A percentile compares a stretch with the other conserved stretches of the same genome.
phyloP scores from a whole-genome alignment of 2,113 vertebrate genomes.

The Silurus meridionalis region DNA sequence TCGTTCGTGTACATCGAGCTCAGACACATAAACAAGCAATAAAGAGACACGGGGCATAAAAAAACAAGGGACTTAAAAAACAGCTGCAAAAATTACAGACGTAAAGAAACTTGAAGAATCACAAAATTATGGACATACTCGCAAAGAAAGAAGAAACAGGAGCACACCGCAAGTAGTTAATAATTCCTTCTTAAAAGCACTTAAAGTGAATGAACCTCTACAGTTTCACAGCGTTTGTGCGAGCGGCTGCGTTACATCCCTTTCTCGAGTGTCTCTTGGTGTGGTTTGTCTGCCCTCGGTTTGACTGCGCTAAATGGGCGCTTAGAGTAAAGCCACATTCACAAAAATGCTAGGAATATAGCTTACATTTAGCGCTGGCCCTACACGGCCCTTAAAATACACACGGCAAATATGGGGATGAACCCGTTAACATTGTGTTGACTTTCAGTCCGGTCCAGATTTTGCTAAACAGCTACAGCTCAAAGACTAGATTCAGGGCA shows the following conservation, averaged over 20 bases:
- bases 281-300: conserved; percentile 28
- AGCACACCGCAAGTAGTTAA: neutral
- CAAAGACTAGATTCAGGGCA: neutral
- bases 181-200: conserved; percentile 2
- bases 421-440: neutral
- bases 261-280: neutral
- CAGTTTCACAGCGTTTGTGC: neutral
- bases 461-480: neutral
- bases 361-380: conserved; percentile 19
- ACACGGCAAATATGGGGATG: conserved; percentile 19
- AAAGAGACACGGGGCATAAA: neutral
- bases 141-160: neutral
- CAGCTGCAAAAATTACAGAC: neutral
- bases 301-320: conserved; percentile 49
- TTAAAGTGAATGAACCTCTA: neutral
- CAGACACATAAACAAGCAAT: neutral
- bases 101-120: neutral
- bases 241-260: neutral
- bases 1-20: neutral
- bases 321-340: conserved; percentile 52
- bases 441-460: neutral
- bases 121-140: neutral
- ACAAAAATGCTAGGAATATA: conserved; percentile 42
- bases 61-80: no score
- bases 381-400: conserved; percentile 36